Base-by-base conservation (phyloP, 2,888 invertebrate genomes). In the Epirrita christyi region DNA sequence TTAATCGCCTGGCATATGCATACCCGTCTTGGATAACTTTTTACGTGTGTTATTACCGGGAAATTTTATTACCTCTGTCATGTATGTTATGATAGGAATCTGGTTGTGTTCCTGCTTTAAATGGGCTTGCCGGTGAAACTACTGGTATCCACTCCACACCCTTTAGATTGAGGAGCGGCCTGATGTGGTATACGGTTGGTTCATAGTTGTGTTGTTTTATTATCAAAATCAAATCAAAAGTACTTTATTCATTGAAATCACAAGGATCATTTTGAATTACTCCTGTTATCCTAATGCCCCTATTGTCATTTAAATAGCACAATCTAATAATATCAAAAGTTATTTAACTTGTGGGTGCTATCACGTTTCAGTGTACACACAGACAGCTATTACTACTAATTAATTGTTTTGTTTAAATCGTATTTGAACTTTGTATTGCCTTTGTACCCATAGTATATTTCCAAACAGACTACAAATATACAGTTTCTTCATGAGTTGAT, bases 381-480 rank as follows among this genome's bases (percentile, higher is more conserved):
- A 21, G 21, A 21, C 21, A 21, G 21, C 21, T 21, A 21, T 21
- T 21, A 21, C 2, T 21, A 21, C 2, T 2, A 21, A 21, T 4
- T 3, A 21, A 21, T 21, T 21, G 21, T 4, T 21, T 21, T 21
- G 2, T 4, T 21, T 21, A 21, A 21, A 21, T 21, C 21, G 21
- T 4, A 21, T 21, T 21, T 3, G 21, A 21, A 21, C 21, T 21
- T n/a, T n/a, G n/a, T n/a, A n/a, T n/a, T n/a, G n/a, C n/a, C n/a
- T n/a, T n/a, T n/a, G n/a, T n/a, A 21, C 21, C 21, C 2, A 21
- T 21, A 21, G 4, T 51, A 8, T 43, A 37, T 21, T 64, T 68
- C 61, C 70, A 67, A 67, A 58, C 49, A 54, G 48, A 63, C 68
- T 65, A 66, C 69, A 76, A 76, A 75, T 76, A 79, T 70, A 80